A percentile compares a stretch with the other conserved stretches of the same genome.
Evolutionary conservation across 92 coral and sea anemone species (phyloP).

Genomic region (Phenganax marumi): DNA sequence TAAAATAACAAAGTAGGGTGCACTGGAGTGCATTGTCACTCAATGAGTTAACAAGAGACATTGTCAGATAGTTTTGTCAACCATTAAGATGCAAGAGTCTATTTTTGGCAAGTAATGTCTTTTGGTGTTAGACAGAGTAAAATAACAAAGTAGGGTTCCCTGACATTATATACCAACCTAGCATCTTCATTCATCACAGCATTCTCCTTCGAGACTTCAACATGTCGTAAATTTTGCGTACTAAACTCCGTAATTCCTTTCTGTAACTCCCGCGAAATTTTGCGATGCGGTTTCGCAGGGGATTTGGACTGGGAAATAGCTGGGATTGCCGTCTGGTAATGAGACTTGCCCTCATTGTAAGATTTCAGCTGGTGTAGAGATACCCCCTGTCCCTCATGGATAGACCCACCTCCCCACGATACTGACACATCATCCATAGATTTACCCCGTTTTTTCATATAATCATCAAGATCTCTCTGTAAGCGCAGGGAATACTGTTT

Average conservation of each 20-base stretch:
- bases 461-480: constrained; percentile 77
- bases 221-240: constrained; percentile 8
- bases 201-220: not conserved
- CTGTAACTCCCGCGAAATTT: constrained; percentile 9
- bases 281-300: constrained; percentile 1
- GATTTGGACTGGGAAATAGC: not conserved
- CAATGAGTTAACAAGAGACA: not conserved
- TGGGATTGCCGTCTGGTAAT: not conserved
- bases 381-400: not conserved
- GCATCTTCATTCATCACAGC: not conserved
- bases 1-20: not conserved
- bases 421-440: constrained; percentile 50
- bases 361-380: constrained; percentile 17
- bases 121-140: too few relatives aligned
- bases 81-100: too few relatives aligned
- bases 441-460: constrained; percentile 43
- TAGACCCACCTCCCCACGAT: not conserved
- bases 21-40: too few relatives aligned
- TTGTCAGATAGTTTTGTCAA: not conserved
- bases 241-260: constrained; percentile 26
- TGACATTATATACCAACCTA: constrained; percentile 1
- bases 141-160: too few relatives aligned
- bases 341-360: constrained; percentile 7
- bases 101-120: too few relatives aligned
- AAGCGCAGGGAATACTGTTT: constrained; percentile 79